Percentiles rank a stretch among this genome's conserved stretches.
These are phyloP conservation scores for Pteronura brasiliensis DNA, from an alignment of 2,113 vertebrate genomes.

Conservation along the genomic window DNA sequence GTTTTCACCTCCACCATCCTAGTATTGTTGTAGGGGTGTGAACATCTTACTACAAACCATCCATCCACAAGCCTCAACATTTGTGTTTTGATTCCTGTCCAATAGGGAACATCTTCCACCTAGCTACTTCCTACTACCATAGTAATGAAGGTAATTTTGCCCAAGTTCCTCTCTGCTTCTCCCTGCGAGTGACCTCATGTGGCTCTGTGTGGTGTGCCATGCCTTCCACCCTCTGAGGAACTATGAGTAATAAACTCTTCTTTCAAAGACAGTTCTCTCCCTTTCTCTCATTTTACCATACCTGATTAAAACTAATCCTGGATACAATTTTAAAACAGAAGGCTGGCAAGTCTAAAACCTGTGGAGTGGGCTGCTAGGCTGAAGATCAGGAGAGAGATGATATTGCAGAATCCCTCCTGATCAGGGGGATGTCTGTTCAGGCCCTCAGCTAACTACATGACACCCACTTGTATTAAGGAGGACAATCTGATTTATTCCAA, in stretches of 20 bases:
- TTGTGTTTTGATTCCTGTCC: background rate
- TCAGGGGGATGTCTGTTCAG: background rate
- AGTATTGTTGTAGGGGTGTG: background rate
- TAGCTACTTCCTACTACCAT: background rate
- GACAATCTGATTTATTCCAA: background rate
- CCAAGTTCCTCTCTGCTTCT: background rate
- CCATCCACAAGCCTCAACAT: background rate
- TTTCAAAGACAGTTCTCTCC: background rate
- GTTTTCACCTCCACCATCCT: background rate
- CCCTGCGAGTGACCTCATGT: background rate
- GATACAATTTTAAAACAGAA: background rate
- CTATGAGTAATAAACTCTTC: background rate
- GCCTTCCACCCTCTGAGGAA: background rate
- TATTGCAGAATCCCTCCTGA: background rate
- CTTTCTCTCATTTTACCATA: background rate
- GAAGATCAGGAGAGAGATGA: background rate
- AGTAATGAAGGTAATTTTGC: background rate
- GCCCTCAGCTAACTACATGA: too few species aligned
- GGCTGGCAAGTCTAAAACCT: background rate
- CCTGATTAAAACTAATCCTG: background rate
- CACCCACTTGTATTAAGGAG: background rate
- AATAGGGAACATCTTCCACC: background rate
- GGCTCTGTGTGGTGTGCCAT: background rate
- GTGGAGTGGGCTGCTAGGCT: background rate
- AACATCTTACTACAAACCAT: too few species aligned